Base-by-base conservation (phyloP, 2,113 vertebrate genomes). In the Fulica atra region DNA sequence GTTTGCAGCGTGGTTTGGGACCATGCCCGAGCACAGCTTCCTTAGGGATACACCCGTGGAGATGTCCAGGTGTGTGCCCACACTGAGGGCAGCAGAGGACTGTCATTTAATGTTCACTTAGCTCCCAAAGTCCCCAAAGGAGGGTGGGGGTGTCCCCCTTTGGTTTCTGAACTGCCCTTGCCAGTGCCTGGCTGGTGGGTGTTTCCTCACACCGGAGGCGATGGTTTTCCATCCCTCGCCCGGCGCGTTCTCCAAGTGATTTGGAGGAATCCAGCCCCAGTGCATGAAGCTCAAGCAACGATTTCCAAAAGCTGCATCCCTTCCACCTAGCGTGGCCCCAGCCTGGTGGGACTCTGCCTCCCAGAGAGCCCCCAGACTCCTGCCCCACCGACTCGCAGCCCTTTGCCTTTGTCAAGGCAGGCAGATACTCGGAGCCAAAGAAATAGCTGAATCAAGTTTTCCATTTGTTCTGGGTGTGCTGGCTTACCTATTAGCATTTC, bases 381-480 rank as follows among this genome's bases (percentile, higher is more conserved):
- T 57, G 61, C 78, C 64, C 64, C 24, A 0, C 20, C 0, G 23
- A 10, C 48, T 36, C 2, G 18, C 78, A 68, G 73, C 36, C 57
- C 57, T 82, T 82, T 60, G 33, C 10, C 17, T 91, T 93, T 64
- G 50, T 77, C 66, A 40, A 57, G 85, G 68, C 40, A 23, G 66
- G 63, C 81, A 42, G 81, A 56, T 46, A 5, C 53, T 68, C 29
- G 73, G 87, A 95, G 89, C 53, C 65, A 60, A 60, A 73, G 69
- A 70, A 93, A 86, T 0, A 86, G 64, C 38, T n/a, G 90, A 68
- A 86, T 68, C 29, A 14, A 86, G 69, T 78, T 88, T 96, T 88
- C 80, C 90, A n/a, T 81, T 88, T 68, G 80, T 83, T 48, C 95
- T 63, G 91, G 69, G 70, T 9, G 63, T 77, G 85, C 84, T 94